Evolutionary conservation across 2,797 vertebrate genomes (phyloP).

Genomic region (Arctocebus calabarensis): DNA sequence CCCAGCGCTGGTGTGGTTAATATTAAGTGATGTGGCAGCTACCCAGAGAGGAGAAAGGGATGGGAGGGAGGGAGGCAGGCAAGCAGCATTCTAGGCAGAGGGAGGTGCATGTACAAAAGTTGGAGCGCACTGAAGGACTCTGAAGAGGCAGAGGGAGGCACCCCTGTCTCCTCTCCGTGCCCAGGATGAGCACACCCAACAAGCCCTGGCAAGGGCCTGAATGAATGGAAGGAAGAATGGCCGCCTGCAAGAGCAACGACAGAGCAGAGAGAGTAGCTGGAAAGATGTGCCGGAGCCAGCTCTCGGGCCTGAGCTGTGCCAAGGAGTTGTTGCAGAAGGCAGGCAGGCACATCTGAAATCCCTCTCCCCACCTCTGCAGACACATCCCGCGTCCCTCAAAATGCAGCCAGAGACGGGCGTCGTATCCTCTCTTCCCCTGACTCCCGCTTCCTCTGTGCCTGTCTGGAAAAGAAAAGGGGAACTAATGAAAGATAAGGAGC

Average conservation of each 20-base stretch:
- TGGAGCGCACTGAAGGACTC: not conserved
- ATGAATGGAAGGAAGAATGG: not conserved
- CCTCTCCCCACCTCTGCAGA: not conserved
- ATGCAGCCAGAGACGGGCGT: not conserved
- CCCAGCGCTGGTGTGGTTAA: not conserved
- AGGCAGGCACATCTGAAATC: not conserved
- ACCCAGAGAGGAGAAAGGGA: fast-evolving
- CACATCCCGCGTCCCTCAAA: not conserved
- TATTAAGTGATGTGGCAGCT: not conserved
- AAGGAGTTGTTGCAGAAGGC: not conserved
- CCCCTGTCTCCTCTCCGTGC: not conserved
- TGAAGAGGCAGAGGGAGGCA: not conserved
- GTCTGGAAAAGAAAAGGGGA: not conserved
- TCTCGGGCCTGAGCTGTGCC: not conserved
- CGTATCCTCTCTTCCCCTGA: not conserved
- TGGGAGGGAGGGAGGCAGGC: fast-evolving
- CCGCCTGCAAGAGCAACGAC: not conserved
- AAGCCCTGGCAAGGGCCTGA: not conserved
- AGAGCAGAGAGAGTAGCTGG: not conserved
- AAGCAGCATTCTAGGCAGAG: too few species aligned
- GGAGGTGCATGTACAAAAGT: not conserved
- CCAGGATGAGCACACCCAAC: too few species aligned
- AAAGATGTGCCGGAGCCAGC: not conserved
- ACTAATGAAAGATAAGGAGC: not conserved
- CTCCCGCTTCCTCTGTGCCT: not conserved